A percentile compares a stretch with the other conserved stretches of the same genome.
Conservation (phyloP, 2,113 vertebrate species). For the Oostethus manadensis region DNA sequence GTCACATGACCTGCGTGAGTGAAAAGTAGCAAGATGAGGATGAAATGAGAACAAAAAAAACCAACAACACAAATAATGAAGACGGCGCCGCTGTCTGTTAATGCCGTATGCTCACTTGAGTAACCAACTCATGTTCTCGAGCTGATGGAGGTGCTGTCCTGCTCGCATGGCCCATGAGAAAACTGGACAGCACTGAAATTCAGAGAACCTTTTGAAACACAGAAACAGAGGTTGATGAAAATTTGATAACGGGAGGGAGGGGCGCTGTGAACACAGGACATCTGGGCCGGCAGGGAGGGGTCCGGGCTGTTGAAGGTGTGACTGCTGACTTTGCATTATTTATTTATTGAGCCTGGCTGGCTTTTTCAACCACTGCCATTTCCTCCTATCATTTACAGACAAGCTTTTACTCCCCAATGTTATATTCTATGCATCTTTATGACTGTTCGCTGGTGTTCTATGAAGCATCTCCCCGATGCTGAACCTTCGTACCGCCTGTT, state of each 20-base stretch:
- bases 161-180: neutral
- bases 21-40: conserved; percentile 1
- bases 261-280: conserved; percentile 18
- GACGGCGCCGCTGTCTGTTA: conserved; percentile 18
- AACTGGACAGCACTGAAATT: conserved; percentile 12
- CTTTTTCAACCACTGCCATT: neutral
- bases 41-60: conserved; percentile 8
- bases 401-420: too few relatives aligned
- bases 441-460: too few relatives aligned
- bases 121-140: conserved; percentile 15
- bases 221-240: conserved; percentile 43
- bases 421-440: too few relatives aligned
- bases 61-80: conserved; percentile 32
- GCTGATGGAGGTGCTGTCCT: conserved; percentile 1
- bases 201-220: conserved; percentile 48
- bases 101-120: conserved; percentile 14
- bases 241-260: conserved; percentile 35
- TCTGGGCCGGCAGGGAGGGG: neutral
- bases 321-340: conserved; percentile 65
- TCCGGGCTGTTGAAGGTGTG: conserved; percentile 36
- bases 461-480: too few relatives aligned
- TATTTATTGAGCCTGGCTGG: conserved; percentile 48
- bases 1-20: conserved; percentile 25
- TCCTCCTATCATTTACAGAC: neutral
- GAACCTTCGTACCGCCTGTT: too few relatives aligned